These are phyloP conservation scores for Haemorhous mexicanus DNA, from an alignment of 2,113 vertebrate species.

Conservation along the genomic window DNA sequence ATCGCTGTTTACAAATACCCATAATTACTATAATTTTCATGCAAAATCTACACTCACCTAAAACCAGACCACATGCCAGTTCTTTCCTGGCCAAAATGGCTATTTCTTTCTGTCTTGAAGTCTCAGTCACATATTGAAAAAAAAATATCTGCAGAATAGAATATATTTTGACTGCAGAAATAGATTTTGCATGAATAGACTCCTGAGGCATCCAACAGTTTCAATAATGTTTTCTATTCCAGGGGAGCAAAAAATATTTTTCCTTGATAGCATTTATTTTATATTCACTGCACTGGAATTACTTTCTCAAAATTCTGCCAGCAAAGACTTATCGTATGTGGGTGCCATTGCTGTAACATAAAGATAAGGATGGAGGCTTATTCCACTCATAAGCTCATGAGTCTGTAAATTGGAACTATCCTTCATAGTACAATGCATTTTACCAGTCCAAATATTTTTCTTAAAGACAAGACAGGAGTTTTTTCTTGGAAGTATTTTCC, in stretches of 20 bases:
- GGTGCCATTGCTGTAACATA: conserved; percentile 77
- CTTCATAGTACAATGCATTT: conserved; percentile 75
- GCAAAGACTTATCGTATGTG: conserved; percentile 77
- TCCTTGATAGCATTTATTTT: conserved; percentile 78
- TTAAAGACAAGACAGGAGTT: conserved; percentile 63
- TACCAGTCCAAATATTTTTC: conserved; percentile 69
- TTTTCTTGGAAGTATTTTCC: conserved; percentile 54
- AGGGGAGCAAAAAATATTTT: conserved; percentile 76
- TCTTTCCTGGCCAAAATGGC: conserved; percentile 54
- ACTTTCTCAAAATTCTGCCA: conserved; percentile 79
- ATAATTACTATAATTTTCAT: conserved; percentile 68
- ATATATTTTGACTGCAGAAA: conserved; percentile 75
- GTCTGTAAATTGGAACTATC: conserved; percentile 77
- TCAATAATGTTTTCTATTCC: conserved; percentile 80
- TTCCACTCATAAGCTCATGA: conserved; percentile 73
- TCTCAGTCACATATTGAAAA: conserved; percentile 60
- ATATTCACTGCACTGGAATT: conserved; percentile 77
- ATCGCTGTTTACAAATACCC: conserved; percentile 59
- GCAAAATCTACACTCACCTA: conserved; percentile 49
- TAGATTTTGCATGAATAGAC: conserved; percentile 76
- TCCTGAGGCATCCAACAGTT: conserved; percentile 76
- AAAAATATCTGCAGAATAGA: conserved; percentile 70
- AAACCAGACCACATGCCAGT: conserved; percentile 54
- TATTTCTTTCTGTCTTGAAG: conserved; percentile 66
- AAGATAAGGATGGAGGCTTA: conserved; percentile 80